Conservation (phyloP, 2,888 invertebrate species). For the Tillus elongatus region DNA sequence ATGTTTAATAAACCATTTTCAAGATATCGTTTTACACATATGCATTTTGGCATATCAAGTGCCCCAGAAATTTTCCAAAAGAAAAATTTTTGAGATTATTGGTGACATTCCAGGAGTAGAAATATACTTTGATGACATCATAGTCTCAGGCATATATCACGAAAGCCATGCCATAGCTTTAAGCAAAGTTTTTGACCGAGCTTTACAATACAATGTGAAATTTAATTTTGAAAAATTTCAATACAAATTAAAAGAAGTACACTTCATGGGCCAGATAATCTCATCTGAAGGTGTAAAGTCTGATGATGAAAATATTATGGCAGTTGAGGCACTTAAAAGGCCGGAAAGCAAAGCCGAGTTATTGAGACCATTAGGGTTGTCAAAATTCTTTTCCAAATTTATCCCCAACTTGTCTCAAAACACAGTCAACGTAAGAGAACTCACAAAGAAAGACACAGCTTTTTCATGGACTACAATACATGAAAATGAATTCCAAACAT, state of each 20-base stretch:
- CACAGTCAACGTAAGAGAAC: slow-evolving; percentile 6
- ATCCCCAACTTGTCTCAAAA: background rate
- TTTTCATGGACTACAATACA: slow-evolving; percentile 11
- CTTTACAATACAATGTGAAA: background rate
- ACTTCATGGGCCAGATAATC: background rate
- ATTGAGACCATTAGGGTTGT: slow-evolving; percentile 10
- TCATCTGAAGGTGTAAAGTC: background rate
- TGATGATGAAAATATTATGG: background rate
- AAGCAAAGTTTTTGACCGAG: slow-evolving; percentile 3
- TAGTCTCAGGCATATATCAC: slow-evolving; percentile 5
- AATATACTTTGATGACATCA: slow-evolving; percentile 9
- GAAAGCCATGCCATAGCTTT: slow-evolving; percentile 6
- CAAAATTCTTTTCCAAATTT: slow-evolving; percentile 10
- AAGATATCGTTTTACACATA: too few species aligned
- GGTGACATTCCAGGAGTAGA: slow-evolving; percentile 8
- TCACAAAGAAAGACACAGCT: slow-evolving; percentile 10
- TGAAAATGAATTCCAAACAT: slow-evolving; percentile 14
- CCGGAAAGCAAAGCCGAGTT: slow-evolving; percentile 9
- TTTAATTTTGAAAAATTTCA: too few species aligned
- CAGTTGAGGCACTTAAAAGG: slow-evolving; percentile 11
- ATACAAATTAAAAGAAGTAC: too few species aligned
- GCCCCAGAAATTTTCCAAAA: too few species aligned
- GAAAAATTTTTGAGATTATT: slow-evolving; percentile 6
- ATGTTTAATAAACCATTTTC: too few species aligned
- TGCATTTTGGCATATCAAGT: too few species aligned